Conservation (phyloP, 2,888 invertebrate genomes). For the Poecilobothrus nobilitatus region DNA sequence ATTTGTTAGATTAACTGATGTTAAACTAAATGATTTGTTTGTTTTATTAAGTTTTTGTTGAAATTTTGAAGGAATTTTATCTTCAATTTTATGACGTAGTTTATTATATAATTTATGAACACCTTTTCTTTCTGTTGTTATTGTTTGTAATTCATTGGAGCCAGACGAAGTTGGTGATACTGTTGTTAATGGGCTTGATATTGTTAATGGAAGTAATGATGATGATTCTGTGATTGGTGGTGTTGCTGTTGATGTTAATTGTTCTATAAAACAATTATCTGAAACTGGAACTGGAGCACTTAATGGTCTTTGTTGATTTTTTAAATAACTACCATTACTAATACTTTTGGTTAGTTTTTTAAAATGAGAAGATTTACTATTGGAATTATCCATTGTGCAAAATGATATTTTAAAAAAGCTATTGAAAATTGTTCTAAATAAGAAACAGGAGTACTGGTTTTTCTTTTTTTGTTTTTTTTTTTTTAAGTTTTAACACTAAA, state of each 20-base stretch:
- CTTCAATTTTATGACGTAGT: conserved; percentile 42
- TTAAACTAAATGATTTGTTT: conserved; percentile 27
- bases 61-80: conserved; percentile 36
- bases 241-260: not conserved
- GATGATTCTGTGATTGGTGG: conserved; percentile 13
- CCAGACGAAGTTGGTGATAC: conserved; percentile 11
- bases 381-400: not conserved
- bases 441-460: not conserved
- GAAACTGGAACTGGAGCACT: not conserved
- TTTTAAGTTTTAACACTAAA: not conserved
- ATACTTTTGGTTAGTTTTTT: not conserved
- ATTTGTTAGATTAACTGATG: conserved; percentile 23
- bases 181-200: not conserved
- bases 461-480: not conserved
- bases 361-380: not conserved
- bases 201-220: conserved; percentile 13
- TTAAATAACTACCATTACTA: not conserved
- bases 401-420: not conserved
- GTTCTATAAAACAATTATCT: too few species aligned
- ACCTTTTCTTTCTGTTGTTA: conserved; percentile 25
- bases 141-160: conserved; percentile 5
- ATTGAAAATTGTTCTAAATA: not conserved
- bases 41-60: conserved; percentile 35
- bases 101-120: conserved; percentile 38
- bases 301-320: not conserved